Percentiles rank a stretch among this genome's conserved stretches.
These are phyloP conservation scores for Trichacis sp. DNA, from an alignment of 2,888 invertebrate genomes.

Conservation along the genomic window DNA sequence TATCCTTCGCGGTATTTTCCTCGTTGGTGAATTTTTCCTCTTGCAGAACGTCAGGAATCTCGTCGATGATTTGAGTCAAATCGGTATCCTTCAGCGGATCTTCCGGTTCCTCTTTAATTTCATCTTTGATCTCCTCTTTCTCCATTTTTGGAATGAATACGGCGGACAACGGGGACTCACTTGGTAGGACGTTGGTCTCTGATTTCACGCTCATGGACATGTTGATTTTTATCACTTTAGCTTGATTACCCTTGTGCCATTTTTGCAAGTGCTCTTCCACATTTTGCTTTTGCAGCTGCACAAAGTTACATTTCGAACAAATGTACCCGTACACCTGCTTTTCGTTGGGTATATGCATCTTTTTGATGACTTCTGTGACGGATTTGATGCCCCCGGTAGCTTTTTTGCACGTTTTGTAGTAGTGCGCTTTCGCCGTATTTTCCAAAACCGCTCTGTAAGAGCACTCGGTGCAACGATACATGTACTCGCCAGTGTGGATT, in stretches of 20 bases:
- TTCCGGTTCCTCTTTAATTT: constrained; percentile 32
- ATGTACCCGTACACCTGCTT: constrained; percentile 72
- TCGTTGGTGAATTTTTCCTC: too few relatives aligned
- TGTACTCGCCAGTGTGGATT: constrained; percentile 83
- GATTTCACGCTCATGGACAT: constrained; percentile 55
- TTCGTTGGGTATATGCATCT: constrained; percentile 53
- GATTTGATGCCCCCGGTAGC: constrained; percentile 15
- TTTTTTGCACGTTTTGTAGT: constrained; percentile 59
- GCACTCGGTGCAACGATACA: constrained; percentile 77
- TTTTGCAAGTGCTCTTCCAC: constrained; percentile 75
- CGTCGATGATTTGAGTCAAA: constrained; percentile 18
- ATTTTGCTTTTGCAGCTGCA: constrained; percentile 75
- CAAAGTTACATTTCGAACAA: constrained; percentile 80
- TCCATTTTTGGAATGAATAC: too few relatives aligned
- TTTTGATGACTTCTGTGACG: constrained; percentile 45
- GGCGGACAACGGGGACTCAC: too few relatives aligned
- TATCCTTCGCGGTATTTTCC: too few relatives aligned
- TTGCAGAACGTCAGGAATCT: constrained; percentile 33
- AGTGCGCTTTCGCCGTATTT: constrained; percentile 61
- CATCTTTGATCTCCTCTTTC: constrained; percentile 48
- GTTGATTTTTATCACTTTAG: constrained; percentile 68
- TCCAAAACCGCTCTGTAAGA: constrained; percentile 61
- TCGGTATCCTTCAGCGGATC: constrained; percentile 13
- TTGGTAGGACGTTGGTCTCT: too few relatives aligned
- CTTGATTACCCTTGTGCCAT: constrained; percentile 70